Base-by-base conservation (phyloP, 2,797 vertebrate species). In the Chelon auratus region DNA sequence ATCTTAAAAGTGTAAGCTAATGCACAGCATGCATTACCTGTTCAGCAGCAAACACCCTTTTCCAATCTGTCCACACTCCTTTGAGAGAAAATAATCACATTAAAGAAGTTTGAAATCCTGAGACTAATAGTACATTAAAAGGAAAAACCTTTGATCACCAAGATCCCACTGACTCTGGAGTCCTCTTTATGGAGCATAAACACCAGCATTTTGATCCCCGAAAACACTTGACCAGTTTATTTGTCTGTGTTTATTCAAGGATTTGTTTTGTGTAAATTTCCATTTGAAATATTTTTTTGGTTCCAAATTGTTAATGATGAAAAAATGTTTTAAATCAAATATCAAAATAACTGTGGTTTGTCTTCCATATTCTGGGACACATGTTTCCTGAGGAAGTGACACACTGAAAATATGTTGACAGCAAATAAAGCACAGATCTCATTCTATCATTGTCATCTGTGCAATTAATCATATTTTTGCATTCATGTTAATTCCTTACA, bases 151-250 rank as follows among this genome's bases (percentile, higher is more conserved):
- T 11, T 63, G 48, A 81, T 69, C 53, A 47, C 59, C 20, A 26
- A n/a, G 22, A 73, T 72, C 53, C 56, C 56, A 53, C 68, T 77
- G 72, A 77, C 72, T 36, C 58, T 65, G 74, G 58, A 73, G 37
- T 43, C 55, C 26, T 22, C 45, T 59, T 50, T 13, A 37, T 13
- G 60, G 22, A 73, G 45, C 24, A 65, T 14, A 33, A 33, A 33
- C 24, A 22, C 22, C 22, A 22, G 22, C 22, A 26, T 26, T 26
- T 26, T 26, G 24, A 26, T 26, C 24, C 24, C 24, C 24, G 3
- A 3, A 26, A 26, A 26, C 58, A 51, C 18, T 64, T 50, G 50
- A 55, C 58, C 58, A n/a, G 33, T 50, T 11, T 42, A 5, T 51
- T 6, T 36, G 14, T 15, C 2, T 43, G 14, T 43, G 42, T 14